Percentiles rank a stretch among this genome's conserved stretches.
Evolutionary conservation across 2,113 vertebrate species (phyloP).

Genomic region (Potamarius usumacintae): DNA sequence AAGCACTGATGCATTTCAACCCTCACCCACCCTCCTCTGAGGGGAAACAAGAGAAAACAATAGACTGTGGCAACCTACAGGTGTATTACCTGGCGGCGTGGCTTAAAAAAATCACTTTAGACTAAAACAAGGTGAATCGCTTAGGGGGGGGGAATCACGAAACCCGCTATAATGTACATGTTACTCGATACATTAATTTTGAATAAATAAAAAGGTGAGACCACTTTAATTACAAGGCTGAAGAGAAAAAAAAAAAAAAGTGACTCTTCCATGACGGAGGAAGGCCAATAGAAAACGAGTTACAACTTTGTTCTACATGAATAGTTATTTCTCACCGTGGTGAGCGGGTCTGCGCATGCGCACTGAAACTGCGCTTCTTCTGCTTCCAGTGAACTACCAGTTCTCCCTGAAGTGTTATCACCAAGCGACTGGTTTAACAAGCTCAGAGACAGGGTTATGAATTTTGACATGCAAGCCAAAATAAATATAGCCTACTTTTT

Average conservation of each 20-base stretch:
- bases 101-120: background rate
- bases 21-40: conserved; percentile 11
- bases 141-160: too few relatives aligned
- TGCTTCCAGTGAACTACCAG: background rate
- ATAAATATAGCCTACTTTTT: background rate
- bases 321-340: conserved; percentile 17
- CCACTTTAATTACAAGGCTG: background rate
- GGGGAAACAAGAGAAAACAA: conserved; percentile 8
- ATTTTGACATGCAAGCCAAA: background rate
- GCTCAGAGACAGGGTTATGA: too few relatives aligned
- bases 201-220: background rate
- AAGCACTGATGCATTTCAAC: background rate
- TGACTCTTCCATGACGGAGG: too few relatives aligned
- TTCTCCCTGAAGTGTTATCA: background rate
- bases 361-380: background rate
- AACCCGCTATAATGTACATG: background rate
- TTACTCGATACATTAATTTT: background rate
- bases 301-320: background rate
- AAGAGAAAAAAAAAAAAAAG: background rate
- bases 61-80: background rate
- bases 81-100: background rate
- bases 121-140: background rate
- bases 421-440: conserved; percentile 25
- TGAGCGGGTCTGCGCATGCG: conserved; percentile 15
- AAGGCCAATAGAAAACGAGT: background rate